Evolutionary conservation across 2,888 invertebrate species (phyloP).

Genomic region (Neoitamus cyanurus): DNA sequence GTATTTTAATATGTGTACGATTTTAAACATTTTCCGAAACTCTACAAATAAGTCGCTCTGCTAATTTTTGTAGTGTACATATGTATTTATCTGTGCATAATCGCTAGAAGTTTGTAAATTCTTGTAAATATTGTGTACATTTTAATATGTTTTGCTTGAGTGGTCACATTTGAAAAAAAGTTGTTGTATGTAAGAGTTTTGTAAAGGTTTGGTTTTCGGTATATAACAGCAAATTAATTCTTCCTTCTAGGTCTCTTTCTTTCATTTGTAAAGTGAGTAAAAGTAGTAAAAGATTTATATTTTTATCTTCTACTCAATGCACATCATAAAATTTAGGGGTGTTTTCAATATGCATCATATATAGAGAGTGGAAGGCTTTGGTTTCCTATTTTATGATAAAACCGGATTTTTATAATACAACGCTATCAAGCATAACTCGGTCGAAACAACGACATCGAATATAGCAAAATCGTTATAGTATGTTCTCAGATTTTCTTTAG

Average conservation of each 20-base stretch:
- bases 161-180: not conserved
- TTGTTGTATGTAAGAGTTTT: not conserved
- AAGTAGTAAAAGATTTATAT: too few relatives aligned
- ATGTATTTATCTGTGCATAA: not conserved
- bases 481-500: too few relatives aligned
- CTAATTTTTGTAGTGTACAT: not conserved
- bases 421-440: too few relatives aligned
- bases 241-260: not conserved
- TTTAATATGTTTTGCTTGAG: not conserved
- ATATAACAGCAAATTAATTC: not conserved
- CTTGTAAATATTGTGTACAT: not conserved
- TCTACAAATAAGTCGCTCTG: not conserved
- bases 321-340: too few relatives aligned
- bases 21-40: not conserved
- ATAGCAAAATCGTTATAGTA: too few relatives aligned
- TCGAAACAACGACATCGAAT: too few relatives aligned
- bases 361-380: too few relatives aligned
- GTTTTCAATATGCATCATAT: too few relatives aligned
- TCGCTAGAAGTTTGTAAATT: not conserved
- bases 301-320: too few relatives aligned
- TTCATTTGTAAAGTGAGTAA: too few relatives aligned
- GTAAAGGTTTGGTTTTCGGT: not conserved
- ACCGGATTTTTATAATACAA: too few relatives aligned
- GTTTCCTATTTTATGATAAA: too few relatives aligned
- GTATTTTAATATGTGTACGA: constrained; percentile 57